Conservation (phyloP, 2,888 invertebrate genomes). For the Ferrisia virgata region DNA sequence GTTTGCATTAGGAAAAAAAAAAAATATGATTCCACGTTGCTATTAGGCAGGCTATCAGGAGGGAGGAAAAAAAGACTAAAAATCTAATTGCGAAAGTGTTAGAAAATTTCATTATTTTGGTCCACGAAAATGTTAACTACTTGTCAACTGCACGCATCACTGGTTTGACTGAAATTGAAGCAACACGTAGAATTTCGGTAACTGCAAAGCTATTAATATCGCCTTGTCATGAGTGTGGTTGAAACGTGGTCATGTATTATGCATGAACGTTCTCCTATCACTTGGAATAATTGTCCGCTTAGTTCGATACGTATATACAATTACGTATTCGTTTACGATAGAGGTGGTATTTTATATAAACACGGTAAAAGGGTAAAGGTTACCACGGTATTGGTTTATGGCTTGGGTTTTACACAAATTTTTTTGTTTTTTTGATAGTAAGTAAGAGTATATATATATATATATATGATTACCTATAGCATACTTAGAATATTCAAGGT, state of each 20-base stretch:
- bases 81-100: neutral
- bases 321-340: neutral
- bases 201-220: conserved; percentile 42
- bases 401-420: neutral
- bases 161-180: conserved; percentile 24
- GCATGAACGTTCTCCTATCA: conserved; percentile 32
- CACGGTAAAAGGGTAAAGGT: neutral
- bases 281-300: conserved; percentile 29
- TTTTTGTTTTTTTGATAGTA: neutral
- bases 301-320: conserved; percentile 19
- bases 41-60: no score
- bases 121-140: conserved; percentile 25
- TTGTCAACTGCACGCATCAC: conserved; percentile 34
- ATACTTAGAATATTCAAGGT: no score
- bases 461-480: no score
- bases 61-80: neutral
- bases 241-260: conserved; percentile 41
- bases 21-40: neutral
- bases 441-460: no score
- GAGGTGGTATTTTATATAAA: neutral
- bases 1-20: neutral
- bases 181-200: conserved; percentile 43
- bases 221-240: conserved; percentile 40
- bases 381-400: neutral
- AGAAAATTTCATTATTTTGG: conserved; percentile 24